Conservation (phyloP, 2,888 invertebrate species). For the Aphelenchoides bicaudatus region DNA sequence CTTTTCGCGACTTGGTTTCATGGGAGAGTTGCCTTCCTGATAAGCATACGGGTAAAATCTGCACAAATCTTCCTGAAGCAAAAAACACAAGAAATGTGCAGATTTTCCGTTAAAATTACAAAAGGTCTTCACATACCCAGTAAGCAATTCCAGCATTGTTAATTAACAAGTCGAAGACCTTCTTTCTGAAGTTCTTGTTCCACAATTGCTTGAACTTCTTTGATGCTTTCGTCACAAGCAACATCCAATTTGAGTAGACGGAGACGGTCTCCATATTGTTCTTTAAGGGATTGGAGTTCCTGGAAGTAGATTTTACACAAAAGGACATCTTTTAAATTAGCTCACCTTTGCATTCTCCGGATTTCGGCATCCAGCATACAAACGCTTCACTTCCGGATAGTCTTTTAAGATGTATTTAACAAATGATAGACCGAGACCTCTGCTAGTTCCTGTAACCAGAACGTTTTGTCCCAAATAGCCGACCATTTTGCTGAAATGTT, state of each 20-base stretch:
- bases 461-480: conserved; percentile 18
- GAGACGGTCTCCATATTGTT: not conserved
- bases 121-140: not conserved
- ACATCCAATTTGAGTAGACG: conserved; percentile 21
- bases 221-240: conserved; percentile 8
- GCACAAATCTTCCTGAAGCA: too few relatives aligned
- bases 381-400: conserved; percentile 28
- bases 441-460: conserved; percentile 37
- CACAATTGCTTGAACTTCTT: conserved; percentile 14
- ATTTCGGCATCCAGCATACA: conserved; percentile 33
- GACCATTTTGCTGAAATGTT: too few relatives aligned
- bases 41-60: too few relatives aligned
- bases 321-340: not conserved
- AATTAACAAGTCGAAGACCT: conserved; percentile 30
- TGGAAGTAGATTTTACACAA: conserved; percentile 11
- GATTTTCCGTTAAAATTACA: not conserved
- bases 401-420: conserved; percentile 29
- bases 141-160: conserved; percentile 33
- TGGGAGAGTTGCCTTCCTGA: not conserved
- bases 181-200: conserved; percentile 24
- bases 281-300: conserved; percentile 12
- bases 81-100: not conserved
- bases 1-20: conserved; percentile 1
- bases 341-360: conserved; percentile 29
- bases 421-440: conserved; percentile 37